Evolutionary conservation across 2,113 vertebrate genomes (phyloP), one percentile per base, ranked within the genome.

Genomic region (Chaetodon auriga): DNA sequence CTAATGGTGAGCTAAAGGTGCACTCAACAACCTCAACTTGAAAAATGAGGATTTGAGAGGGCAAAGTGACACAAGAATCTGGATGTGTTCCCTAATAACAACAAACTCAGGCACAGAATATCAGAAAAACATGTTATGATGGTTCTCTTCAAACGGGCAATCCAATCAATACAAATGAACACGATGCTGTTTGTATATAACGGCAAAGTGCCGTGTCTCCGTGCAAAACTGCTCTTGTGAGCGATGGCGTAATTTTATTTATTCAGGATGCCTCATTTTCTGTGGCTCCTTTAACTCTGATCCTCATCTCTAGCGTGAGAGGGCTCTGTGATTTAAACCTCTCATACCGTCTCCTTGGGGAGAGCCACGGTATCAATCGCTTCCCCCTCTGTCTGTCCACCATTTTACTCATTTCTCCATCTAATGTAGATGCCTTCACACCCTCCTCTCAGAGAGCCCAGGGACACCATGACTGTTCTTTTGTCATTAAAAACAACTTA

Each of bases 231-330:
- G 14, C 0, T 16, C 38, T 25, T 57, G 6, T 68, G 30, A 82
- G 66, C 9, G 6, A 13, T 48, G 41, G n/a, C 30, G 3, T n/a
- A n/a, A n/a, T n/a, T n/a, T 48, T 53, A 45, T 58, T 57, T 21
- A 71, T 18, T 65, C 3, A 3, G 68, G 78, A 79, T 46, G 71
- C 73, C 68, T 80, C 68, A 68, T 82, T 87, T 85, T 80, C 66
- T 62, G 25, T 0, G 4, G 73, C 49, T 68, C 49, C 35, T 11
- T 18, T 25, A 36, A 5, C 41, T 46, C 51, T 14, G 16, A 15
- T 38, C n/a, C 15, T 19, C 13, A 4, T 58, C n/a, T 51, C 35
- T 3, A 21, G 49, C 10, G 2, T 16, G 38, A 23, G 43, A 75
- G 11, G 25, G 7, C 35, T 45, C 80, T 70, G 62, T 72, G 75